Evolutionary conservation across 2,113 vertebrate genomes (phyloP), one percentile per base, ranked within the genome.

Genomic region (Pycnonotus jocosus): DNA sequence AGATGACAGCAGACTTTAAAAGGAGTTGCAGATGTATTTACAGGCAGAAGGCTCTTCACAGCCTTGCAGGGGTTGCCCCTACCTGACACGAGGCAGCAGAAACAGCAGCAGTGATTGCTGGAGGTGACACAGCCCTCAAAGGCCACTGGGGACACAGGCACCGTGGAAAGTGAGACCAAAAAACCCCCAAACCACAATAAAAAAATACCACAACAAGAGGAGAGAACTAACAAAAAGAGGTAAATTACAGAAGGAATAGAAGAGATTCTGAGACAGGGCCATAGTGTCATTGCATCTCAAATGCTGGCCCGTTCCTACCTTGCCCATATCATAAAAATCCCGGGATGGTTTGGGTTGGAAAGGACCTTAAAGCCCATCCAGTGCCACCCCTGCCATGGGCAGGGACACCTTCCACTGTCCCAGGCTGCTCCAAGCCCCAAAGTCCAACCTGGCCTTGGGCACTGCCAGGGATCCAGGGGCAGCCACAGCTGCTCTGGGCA

Each of bases 331-430:
- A 37, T 0, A 15, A 11, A 64, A 40, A 48, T 15, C 5, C 12
- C 4, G 6, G 12, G 28, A 0, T 37, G 11, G 27, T 23, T 57
- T 65, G 35, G 20, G 9, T 9, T 24, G 14, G 57, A 18, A 25
- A 72, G 31, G 25, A 80, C 6, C 6, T 42, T 0, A 42, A 80
- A 56, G 0, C 6, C 0, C 57, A 71, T 1, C 21, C 30, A 13
- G 2, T 54, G 0, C 40, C 47, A 18, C 7, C 20, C 15, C 15
- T 30, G n/a, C 30, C 47, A 40, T 10, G n/a, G 24, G 4, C 57
- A 56, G 74, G 73, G 48, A 70, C 64, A 45, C 19, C 64, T 86
- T 0, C 40, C 57, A 62, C 48, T 19, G 1, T 40, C 30, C 28
- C 74, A 71, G 65, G 74, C 8, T 87, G 65, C 56, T 87, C 56